phyloP scores from a whole-genome alignment of 2,888 invertebrate species.

The Andrena trimmerana region DNA sequence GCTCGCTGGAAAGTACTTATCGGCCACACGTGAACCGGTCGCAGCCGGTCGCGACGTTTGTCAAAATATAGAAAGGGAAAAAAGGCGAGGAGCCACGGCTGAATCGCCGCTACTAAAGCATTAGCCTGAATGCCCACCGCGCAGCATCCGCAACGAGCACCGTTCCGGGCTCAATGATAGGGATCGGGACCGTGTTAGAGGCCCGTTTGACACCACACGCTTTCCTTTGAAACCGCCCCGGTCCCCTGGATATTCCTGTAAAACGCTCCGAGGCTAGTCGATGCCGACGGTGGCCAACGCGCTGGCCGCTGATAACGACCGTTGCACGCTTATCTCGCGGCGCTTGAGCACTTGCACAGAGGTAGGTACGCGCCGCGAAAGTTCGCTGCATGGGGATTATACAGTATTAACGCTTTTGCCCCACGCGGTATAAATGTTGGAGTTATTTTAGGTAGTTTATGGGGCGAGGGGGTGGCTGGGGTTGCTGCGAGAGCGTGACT shows the following conservation, averaged over 20 bases:
- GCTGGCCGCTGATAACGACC: neutral
- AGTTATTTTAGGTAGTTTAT: neutral
- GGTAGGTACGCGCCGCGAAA: neutral
- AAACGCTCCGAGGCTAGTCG: slow-evolving; percentile 12
- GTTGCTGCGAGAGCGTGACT: neutral
- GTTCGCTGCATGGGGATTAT: slow-evolving; percentile 3
- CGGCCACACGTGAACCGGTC: slow-evolving; percentile 3
- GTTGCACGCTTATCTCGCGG: neutral
- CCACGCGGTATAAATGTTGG: neutral
- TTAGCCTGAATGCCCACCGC: slow-evolving; percentile 20
- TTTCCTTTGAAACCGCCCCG: slow-evolving; percentile 31
- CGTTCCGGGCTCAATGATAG: slow-evolving; percentile 32
- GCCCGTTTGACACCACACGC: slow-evolving; percentile 40
- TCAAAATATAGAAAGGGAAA: slow-evolving; percentile 22
- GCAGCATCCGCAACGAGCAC: slow-evolving; percentile 27
- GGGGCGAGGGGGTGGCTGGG: neutral
- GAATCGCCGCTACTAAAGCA: slow-evolving; percentile 23
- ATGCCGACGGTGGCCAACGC: slow-evolving; percentile 1
- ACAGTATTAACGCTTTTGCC: neutral
- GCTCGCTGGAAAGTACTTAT: slow-evolving; percentile 16
- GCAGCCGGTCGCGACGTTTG: neutral
- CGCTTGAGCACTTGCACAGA: neutral
- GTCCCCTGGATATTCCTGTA: neutral
- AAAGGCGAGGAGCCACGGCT: neutral
- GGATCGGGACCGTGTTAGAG: slow-evolving; percentile 8